Percentiles rank a stretch among this genome's conserved stretches.
Conservation (phyloP, 2,113 vertebrate species). For the Phrynocephalus versicolor region DNA sequence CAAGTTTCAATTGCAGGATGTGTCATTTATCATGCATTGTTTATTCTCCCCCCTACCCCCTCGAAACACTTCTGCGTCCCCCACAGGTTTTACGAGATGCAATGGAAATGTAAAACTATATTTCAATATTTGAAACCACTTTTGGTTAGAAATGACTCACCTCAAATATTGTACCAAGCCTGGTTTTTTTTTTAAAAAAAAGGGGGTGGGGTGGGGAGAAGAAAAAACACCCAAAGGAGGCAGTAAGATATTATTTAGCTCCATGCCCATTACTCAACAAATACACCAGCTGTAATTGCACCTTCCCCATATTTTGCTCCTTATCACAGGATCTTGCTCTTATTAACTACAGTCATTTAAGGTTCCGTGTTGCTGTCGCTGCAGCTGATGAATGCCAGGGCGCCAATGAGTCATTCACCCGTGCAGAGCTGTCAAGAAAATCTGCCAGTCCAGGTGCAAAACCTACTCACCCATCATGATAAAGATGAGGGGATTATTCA, state of each 20-base stretch:
- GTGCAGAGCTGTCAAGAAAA: constrained; percentile 46
- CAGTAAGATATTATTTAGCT: constrained; percentile 74
- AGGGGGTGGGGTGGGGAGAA: too few relatives aligned
- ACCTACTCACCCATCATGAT: constrained; percentile 45
- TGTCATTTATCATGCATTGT: too few relatives aligned
- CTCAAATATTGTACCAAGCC: constrained; percentile 32
- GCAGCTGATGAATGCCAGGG: constrained; percentile 62
- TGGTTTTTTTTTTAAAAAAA: constrained; percentile 46
- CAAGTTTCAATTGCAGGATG: too few relatives aligned
- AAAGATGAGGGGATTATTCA: constrained; percentile 29
- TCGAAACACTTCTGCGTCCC: background rate
- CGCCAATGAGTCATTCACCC: constrained; percentile 66
- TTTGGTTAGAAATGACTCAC: constrained; percentile 53
- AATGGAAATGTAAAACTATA: background rate
- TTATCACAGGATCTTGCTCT: constrained; percentile 64
- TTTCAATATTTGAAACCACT: constrained; percentile 59
- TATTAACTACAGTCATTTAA: constrained; percentile 73
- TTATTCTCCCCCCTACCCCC: too few relatives aligned
- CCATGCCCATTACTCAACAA: constrained; percentile 65
- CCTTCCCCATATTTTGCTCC: constrained; percentile 63
- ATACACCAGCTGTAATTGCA: constrained; percentile 71
- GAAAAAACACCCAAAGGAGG: constrained; percentile 23
- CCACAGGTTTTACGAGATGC: background rate
- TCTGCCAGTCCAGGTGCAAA: constrained; percentile 42
- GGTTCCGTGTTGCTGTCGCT: constrained; percentile 70